Evolutionary conservation across 2,113 vertebrate species (phyloP), one percentile per base, ranked within the genome.

Genomic region (Neolamprologus hecqui): DNA sequence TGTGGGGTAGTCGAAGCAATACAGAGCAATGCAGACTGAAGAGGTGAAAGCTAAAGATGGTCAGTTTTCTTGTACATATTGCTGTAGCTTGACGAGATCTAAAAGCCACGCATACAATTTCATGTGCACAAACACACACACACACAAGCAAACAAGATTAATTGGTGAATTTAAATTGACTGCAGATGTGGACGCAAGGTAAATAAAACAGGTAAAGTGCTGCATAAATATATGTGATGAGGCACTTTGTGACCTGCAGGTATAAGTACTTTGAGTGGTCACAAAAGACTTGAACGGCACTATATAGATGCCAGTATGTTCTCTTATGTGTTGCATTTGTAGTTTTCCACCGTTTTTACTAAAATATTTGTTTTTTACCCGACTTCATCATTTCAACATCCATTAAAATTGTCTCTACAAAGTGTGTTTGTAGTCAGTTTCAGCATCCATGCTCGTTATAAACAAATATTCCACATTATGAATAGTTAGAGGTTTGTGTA

Each of bases 1-100:
- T 82, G 84, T 47, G 84, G 91, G 82, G 54, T 37, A 37, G 47
- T 88, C 82, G 53, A 89, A 89, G 57, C n/a, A 49, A 84, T 55
- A 79, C 21, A 21, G 54, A 79, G 68, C 42, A 54, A 90, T 35
- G 45, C 37, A 84, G 79, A 47, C 53, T 33, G 73, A 84, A 55
- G 85, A 54, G 40, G 73, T 70, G 79, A 81, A 28, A 4, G 40
- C 60, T 33, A 15, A 2, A n/a, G 60, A 70, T 86, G 80, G 35
- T 85, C 70, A 79, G 19, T 6, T 2, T 31, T 57, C 70, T 26
- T 84, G 33, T 85, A 45, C 83, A 70, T 60, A 21, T 68, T 40
- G 33, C 19, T 40, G 19, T 26, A 77, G 13, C 60, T 45, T 1
- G 5, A 88, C 7, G 49, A 21, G 86, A 28, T 33, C 31, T 53